Evolutionary conservation across 2,113 vertebrate species (phyloP).

Genomic region (Epinephelus cyanopodus): DNA sequence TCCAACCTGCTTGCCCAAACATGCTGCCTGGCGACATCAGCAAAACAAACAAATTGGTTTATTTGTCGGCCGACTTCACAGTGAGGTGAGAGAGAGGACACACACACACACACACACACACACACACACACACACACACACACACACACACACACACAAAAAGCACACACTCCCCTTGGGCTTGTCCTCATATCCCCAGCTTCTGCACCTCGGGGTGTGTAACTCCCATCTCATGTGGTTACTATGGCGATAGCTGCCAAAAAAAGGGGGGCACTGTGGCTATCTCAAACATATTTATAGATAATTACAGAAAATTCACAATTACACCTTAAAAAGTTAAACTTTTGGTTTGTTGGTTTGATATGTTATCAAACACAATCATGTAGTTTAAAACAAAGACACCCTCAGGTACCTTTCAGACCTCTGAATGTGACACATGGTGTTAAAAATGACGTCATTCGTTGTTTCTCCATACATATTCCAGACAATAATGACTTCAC

Average conservation of each 20-base stretch:
- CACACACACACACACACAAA: constrained; percentile 29
- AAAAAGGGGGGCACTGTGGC: neutral
- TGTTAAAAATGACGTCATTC: neutral
- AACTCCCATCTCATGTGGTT: constrained; percentile 19
- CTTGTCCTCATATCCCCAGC: constrained; percentile 1
- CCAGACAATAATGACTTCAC: too few relatives aligned
- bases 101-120: constrained; percentile 43
- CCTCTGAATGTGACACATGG: neutral
- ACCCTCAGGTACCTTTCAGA: neutral
- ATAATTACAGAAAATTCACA: neutral
- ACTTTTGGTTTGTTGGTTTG: neutral
- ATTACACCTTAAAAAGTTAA: neutral
- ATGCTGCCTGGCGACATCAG: constrained; percentile 53
- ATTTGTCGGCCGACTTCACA: constrained; percentile 55
- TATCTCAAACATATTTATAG: neutral
- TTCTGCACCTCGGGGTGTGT: neutral
- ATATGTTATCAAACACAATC: too few relatives aligned
- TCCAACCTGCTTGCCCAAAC: constrained; percentile 64
- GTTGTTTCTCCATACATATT: too few relatives aligned
- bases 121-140: constrained; percentile 39
- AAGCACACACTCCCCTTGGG: neutral
- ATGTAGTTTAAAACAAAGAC: neutral
- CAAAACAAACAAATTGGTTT: constrained; percentile 65
- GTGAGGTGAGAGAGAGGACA: constrained; percentile 31
- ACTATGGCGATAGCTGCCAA: constrained; percentile 32